These are phyloP conservation scores for Sorex maritimensis DNA, from an alignment of 2,797 vertebrate species.

Conservation along the genomic window DNA sequence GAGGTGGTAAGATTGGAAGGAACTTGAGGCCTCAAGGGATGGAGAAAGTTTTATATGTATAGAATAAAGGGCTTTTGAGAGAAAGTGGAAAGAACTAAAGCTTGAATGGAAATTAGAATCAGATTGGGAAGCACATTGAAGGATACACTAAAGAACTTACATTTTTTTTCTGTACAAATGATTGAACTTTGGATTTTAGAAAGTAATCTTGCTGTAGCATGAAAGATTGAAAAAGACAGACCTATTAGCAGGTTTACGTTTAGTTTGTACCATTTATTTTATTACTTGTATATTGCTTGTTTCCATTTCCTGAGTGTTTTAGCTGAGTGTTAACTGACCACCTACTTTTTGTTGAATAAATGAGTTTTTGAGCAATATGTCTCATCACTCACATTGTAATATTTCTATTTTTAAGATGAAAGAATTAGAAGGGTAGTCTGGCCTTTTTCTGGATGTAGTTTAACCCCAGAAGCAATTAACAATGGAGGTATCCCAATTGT, in stretches of 20 bases:
- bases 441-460: constrained; percentile 42
- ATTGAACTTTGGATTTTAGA: constrained; percentile 60
- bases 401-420: constrained; percentile 59
- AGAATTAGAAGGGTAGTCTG: constrained; percentile 58
- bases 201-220: constrained; percentile 52
- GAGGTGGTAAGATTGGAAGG: constrained; percentile 41
- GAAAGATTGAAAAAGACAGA: constrained; percentile 34
- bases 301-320: not conserved
- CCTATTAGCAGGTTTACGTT: constrained; percentile 57
- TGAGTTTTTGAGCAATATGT: constrained; percentile 49
- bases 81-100: constrained; percentile 30
- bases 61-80: constrained; percentile 16
- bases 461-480: constrained; percentile 62
- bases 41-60: constrained; percentile 34
- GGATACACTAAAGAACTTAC: constrained; percentile 16
- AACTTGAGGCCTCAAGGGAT: not conserved
- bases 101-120: constrained; percentile 41
- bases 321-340: constrained; percentile 41
- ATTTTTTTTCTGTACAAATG: constrained; percentile 59
- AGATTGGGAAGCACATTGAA: constrained; percentile 53
- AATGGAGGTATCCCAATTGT: not conserved
- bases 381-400: constrained; percentile 29
- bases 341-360: constrained; percentile 46
- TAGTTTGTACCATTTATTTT: constrained; percentile 45
- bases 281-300: constrained; percentile 56